Evolutionary conservation across 2,888 invertebrate species (phyloP).

Genomic region (Thymelicus acteon): DNA sequence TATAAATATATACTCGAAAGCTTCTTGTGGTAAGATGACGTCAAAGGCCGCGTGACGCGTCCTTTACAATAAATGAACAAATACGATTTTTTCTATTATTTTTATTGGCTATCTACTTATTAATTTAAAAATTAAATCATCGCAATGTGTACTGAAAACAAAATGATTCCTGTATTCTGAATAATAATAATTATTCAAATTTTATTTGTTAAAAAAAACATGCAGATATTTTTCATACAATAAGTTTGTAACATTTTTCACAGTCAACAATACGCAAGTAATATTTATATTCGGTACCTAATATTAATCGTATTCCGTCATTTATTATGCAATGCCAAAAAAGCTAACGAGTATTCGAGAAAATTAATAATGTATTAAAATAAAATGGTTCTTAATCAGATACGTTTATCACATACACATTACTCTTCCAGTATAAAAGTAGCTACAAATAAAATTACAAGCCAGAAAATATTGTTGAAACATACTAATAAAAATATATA

Average conservation of each 20-base stretch:
- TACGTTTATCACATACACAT: slow-evolving; percentile 38
- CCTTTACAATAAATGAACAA: slow-evolving; percentile 1
- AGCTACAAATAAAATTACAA: slow-evolving; percentile 16
- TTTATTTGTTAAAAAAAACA: too few species aligned
- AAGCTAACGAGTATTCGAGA: slow-evolving; percentile 38
- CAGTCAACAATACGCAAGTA: too few species aligned
- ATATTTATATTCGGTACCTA: too few species aligned
- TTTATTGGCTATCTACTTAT: not conserved
- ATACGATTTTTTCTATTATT: not conserved
- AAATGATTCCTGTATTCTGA: too few species aligned
- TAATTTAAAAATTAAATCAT: too few species aligned
- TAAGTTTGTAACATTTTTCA: too few species aligned
- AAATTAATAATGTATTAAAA: slow-evolving; percentile 66
- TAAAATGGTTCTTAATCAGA: slow-evolving; percentile 68
- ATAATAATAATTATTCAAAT: too few species aligned
- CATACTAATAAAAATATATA: slow-evolving; percentile 27
- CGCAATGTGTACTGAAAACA: too few species aligned
- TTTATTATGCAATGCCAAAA: not conserved
- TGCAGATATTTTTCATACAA: too few species aligned
- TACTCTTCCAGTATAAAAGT: slow-evolving; percentile 28
- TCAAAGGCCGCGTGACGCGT: not conserved
- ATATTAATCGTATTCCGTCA: not conserved
- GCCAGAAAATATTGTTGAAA: slow-evolving; percentile 24
- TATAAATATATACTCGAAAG: slow-evolving; percentile 20
- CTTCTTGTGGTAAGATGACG: not conserved